Base-by-base conservation (phyloP, 2,797 vertebrate genomes). In the Pseudochromis fuscus region DNA sequence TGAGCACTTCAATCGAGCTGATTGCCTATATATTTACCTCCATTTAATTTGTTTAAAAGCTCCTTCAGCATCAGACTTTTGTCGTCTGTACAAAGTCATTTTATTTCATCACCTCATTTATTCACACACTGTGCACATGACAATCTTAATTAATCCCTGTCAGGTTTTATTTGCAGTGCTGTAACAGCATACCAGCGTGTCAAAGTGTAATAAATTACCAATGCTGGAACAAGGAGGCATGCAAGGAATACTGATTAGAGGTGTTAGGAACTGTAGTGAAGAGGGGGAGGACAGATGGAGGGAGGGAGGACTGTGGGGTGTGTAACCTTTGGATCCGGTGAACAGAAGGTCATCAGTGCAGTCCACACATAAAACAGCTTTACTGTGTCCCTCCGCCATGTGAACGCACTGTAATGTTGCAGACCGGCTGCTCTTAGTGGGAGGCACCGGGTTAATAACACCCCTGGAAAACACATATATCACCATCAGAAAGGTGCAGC, bases 291-390 rank as follows among this genome's bases (percentile, higher is more conserved):
- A 21, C 15, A 15, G 56, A 42, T 1, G 28, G n/a, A 40, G 8
- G 28, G 63, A 68, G 19, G 4, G 21, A 52, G 30, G 38, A 72
- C 1, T 44, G 55, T 19, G 49, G n/a, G n/a, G 37, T 55, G 35
- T 56, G 38, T 51, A 77, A 98, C 98, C 98, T 98, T 99, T 99
- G 64, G 98, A 98, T 90, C 98, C 98, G 9, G 98, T 99, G 93
- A 99, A 99, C 59, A 99, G 96, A 46, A 99, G 97, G 87, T 99
- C 98, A 10, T 99, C 96, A 0, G 98, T 99, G 83, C 95, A 95
- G 91, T 99, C 98, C 7, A 98, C 95, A 52, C 97, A 98, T 24
- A 99, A 95, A 18, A 99, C 96, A n/a, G 97, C 97, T 83, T 99
- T 99, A 10, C 91, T 95, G 75, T 99, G 98, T 48, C 98, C 98